phyloP scores from a whole-genome alignment of 2,888 invertebrate species.

The Drosophila mimica region DNA sequence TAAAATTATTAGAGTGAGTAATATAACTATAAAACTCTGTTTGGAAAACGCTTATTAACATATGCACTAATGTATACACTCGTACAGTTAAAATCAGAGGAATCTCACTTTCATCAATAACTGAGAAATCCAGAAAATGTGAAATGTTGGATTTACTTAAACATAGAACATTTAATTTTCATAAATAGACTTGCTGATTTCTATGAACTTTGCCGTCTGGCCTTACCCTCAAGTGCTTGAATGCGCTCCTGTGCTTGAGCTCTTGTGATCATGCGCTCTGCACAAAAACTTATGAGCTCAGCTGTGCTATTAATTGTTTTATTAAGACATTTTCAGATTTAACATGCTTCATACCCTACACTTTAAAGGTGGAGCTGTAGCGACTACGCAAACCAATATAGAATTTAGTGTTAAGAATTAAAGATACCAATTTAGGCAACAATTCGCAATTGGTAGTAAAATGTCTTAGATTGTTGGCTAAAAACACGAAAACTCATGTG shows the following conservation, averaged over 20 bases:
- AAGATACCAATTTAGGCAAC: not conserved
- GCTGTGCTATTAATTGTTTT: constrained; percentile 80
- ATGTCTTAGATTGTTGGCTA: not conserved
- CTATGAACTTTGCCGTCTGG: not conserved
- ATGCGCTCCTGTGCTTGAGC: constrained; percentile 60
- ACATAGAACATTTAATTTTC: not conserved
- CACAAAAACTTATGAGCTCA: constrained; percentile 74
- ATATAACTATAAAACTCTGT: not conserved
- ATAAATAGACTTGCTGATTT: not conserved
- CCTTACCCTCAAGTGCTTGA: constrained; percentile 15
- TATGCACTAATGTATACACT: not conserved
- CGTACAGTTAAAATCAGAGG: not conserved
- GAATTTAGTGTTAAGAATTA: not conserved
- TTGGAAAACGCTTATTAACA: not conserved
- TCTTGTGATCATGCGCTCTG: constrained; percentile 60
- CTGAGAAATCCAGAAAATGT: not conserved
- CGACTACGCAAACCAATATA: not conserved
- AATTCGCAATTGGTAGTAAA: not conserved
- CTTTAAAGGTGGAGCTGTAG: not conserved
- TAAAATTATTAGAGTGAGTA: not conserved
- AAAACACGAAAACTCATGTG: no score
- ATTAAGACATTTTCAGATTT: constrained; percentile 80
- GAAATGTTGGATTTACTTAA: not conserved
- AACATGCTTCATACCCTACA: constrained; percentile 72
- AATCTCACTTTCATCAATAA: not conserved